Base-by-base conservation (phyloP, 2,888 invertebrate genomes). In the Aspidiotus destructor region DNA sequence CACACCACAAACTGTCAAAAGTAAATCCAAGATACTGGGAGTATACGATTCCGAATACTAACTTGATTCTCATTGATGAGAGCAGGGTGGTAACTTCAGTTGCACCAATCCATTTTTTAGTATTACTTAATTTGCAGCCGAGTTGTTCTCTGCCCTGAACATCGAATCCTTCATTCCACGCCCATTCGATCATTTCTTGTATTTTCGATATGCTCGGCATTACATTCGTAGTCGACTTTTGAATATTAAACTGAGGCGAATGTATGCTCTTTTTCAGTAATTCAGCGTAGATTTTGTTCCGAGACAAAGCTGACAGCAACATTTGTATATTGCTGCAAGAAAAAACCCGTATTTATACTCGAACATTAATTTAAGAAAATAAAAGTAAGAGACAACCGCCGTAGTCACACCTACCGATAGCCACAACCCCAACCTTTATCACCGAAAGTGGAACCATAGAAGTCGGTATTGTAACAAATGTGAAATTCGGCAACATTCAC, bases 381-480 rank as follows among this genome's bases (percentile, higher is more conserved):
- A 28, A 28, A 28, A 28, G 2, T 28, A 28, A 5, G 28, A 28
- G 28, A 28, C 1, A 28, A 5, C 28, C 5, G 5, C 28, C 28
- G 28, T 28, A 28, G 28, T 28, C 28, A 28, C 28, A 63, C 63
- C 7, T 65, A 77, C 77, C 77, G 81, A 76, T 92, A 93, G 0
- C 94, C 94, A 75, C 94, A 94, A 2, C 93, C 93, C 92, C 92
- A 94, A 9, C 93, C 93, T 73, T 86, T 83, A 78, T 93, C 93
- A 0, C 91, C 92, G 75, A 90, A 91, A 0, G 90, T 89, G 55
- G 89, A 88, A 1, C 89, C 89, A 77, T 89, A 92, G 78, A 92
- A 92, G 77, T 92, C 91, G 55, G 89, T 87, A 0, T 86, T 85
- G 40, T 87, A 87, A 77, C 91, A 91, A 71, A 90, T 80, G 76